Conservation (phyloP, 2,113 vertebrate species). For the Indicator maculatus region DNA sequence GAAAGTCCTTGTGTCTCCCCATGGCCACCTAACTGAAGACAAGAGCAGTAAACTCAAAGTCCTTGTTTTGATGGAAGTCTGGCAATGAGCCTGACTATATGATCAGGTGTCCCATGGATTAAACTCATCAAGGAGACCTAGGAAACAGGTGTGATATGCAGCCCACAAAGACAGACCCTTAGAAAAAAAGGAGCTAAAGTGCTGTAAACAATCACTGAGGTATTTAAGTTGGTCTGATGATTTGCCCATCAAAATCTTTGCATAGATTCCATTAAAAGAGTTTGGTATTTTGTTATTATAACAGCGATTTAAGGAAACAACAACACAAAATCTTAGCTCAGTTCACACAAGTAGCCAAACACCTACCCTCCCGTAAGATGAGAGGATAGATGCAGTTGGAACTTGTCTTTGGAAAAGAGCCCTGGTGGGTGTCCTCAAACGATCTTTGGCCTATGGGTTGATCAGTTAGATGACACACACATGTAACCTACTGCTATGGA, state of each 20-base stretch:
- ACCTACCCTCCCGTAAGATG: neutral
- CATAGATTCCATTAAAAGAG: neutral
- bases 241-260: neutral
- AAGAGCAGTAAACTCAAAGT: neutral
- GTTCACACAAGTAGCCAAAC: neutral
- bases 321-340: neutral
- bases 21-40: neutral
- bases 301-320: neutral
- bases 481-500: neutral
- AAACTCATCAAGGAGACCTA: neutral
- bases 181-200: neutral
- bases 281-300: neutral
- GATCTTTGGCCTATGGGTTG: neutral
- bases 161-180: neutral
- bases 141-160: neutral
- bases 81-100: neutral
- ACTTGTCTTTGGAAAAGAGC: neutral
- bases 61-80: neutral
- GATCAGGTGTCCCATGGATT: neutral
- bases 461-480: neutral
- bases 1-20: neutral
- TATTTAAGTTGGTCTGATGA: neutral
- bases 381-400: neutral
- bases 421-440: neutral
- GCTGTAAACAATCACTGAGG: neutral